phyloP scores from a whole-genome alignment of 2,888 invertebrate species.

The Taenaris catops region DNA sequence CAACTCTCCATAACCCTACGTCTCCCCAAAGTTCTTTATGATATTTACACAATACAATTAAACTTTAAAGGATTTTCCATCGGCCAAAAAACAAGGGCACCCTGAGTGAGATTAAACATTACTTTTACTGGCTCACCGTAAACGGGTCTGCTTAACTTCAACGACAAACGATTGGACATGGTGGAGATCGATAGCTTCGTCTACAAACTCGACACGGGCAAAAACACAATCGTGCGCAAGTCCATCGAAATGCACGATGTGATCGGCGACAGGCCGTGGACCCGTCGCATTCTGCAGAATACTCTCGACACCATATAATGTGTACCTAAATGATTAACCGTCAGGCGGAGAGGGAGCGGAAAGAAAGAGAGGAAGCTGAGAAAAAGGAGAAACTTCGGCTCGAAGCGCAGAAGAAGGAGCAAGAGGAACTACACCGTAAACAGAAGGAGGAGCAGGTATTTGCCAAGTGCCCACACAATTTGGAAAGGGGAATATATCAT shows the following conservation, averaged over 20 bases:
- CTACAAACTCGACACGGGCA: constrained; percentile 82
- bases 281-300: constrained; percentile 41
- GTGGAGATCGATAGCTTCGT: constrained; percentile 76
- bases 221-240: constrained; percentile 84
- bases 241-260: constrained; percentile 83
- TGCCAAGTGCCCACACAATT: too few species aligned
- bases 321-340: too few species aligned
- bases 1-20: too few species aligned
- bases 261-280: constrained; percentile 78
- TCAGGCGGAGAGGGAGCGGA: constrained; percentile 96
- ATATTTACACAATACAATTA: too few species aligned
- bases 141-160: too few species aligned
- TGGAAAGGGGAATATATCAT: too few species aligned
- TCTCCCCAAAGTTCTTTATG: too few species aligned
- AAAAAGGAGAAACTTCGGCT: constrained; percentile 89
- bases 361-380: constrained; percentile 94
- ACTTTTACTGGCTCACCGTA: too few species aligned
- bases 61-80: too few species aligned
- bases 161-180: too few species aligned
- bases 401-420: constrained; percentile 87
- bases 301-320: constrained; percentile 49
- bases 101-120: too few species aligned
- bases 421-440: constrained; percentile 92
- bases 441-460: constrained; percentile 84
- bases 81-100: too few species aligned